Conservation (phyloP, 2,113 vertebrate species). For the Hippocampus comes region DNA sequence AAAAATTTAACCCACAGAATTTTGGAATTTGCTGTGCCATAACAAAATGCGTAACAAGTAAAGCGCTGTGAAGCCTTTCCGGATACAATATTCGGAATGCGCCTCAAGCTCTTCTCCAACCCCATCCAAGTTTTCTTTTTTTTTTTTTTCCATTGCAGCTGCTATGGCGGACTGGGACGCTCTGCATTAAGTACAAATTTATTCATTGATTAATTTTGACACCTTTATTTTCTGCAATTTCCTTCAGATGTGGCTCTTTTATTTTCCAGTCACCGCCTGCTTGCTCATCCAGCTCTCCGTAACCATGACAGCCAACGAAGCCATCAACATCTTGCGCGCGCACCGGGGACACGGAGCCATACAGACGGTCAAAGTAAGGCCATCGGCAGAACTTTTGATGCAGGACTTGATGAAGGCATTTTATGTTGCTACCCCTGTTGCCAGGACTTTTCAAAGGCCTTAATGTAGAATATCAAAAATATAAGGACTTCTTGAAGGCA, state of each 20-base stretch:
- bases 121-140: neutral
- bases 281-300: conserved; percentile 82
- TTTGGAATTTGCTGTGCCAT: neutral
- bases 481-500: too few relatives aligned
- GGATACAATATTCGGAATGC: neutral
- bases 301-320: conserved; percentile 76
- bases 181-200: conserved; percentile 80
- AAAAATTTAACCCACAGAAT: neutral
- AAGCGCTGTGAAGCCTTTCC: neutral
- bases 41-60: neutral
- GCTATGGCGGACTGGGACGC: conserved; percentile 83
- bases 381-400: neutral
- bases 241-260: neutral
- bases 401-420: neutral
- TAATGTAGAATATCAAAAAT: too few relatives aligned
- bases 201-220: neutral
- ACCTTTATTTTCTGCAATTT: neutral
- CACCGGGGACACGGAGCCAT: conserved; percentile 82
- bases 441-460: neutral
- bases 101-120: too few relatives aligned
- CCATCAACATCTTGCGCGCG: conserved; percentile 78
- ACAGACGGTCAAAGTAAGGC: conserved; percentile 86
- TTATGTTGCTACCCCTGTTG: neutral
- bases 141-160: conserved; percentile 65
- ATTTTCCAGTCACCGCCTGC: conserved; percentile 80